A percentile compares a stretch with the other conserved stretches of the same genome.
Conservation (phyloP, 2,888 invertebrate genomes). For the Cetonia aurata region DNA sequence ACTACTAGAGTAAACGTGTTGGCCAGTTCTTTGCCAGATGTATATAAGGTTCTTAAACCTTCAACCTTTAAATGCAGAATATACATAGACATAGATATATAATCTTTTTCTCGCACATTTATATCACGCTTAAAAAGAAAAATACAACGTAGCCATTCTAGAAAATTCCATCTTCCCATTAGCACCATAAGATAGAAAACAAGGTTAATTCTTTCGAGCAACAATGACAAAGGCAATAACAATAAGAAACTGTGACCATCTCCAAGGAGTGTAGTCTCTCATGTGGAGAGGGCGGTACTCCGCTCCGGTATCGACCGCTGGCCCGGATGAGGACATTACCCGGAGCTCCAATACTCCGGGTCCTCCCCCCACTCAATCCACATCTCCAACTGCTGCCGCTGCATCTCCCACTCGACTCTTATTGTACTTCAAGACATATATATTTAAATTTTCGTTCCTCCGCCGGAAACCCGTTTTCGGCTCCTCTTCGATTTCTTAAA, state of each 20-base stretch:
- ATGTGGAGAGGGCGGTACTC: constrained; percentile 61
- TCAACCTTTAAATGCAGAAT: no score
- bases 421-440: constrained; percentile 53
- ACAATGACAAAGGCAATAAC: constrained; percentile 45
- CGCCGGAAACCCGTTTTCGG: constrained; percentile 7
- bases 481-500: not conserved
- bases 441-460: constrained; percentile 45
- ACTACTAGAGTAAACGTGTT: no score
- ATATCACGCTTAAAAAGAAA: not conserved
- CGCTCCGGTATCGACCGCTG: constrained; percentile 64
- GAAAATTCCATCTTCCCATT: constrained; percentile 1
- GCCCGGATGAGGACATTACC: constrained; percentile 67
- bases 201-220: constrained; percentile 25
- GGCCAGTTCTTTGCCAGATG: no score
- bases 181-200: constrained; percentile 14
- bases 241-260: constrained; percentile 44
- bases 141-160: not conserved
- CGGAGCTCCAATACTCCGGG: constrained; percentile 65
- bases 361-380: constrained; percentile 58
- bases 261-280: constrained; percentile 38
- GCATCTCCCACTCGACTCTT: constrained; percentile 50
- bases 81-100: no score
- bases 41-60: no score
- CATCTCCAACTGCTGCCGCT: constrained; percentile 56
- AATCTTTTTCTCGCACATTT: not conserved